Base-by-base conservation (phyloP, 2,113 vertebrate species). In the Actinemys pallida region DNA sequence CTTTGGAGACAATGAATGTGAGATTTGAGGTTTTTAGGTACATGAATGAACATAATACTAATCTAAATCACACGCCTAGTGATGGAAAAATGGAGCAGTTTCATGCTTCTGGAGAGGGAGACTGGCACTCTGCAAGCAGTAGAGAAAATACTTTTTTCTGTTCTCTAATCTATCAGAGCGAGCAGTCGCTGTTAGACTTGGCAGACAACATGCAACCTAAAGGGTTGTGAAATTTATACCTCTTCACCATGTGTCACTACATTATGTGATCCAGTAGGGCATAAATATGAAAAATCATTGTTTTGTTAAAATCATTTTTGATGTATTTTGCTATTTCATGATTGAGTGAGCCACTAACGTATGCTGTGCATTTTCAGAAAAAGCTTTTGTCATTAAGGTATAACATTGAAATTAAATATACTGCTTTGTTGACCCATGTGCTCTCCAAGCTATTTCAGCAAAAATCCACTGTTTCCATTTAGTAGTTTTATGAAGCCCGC, bases 21-120 rank as follows among this genome's bases (percentile, higher is more conserved):
- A 86, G 94, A 50, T 84, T 90, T 83, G 35, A 90, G 75, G 75
- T 24, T 95, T 81, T 89, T 93, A 93, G 94, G 81, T 83, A 72
- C 62, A 10, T 49, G 87, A 72, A 13, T 90, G 81, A 87, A 62
- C 49, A 53, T 90, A 62, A 56, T 81, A 76, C 54, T 86, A 39
- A 93, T 78, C 83, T 84, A 89, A 35, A 92, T 92, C 86, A 3
- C 13, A 0, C 49, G 91, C 27, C 84, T 39, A 6, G 13, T 27
- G 72, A 31, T 84, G 87, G 76, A 88, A 57, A 35, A 0, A 8
- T 0, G 0, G 42, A 47, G 39, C 25, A 87, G 92, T 81, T 62
- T 82, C 12, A 0, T 20, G 19, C 27, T 9, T 89, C 82, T 3
- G 2, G 81, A 81, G 85, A 90, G 87, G 81, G 49, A 87, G 2